Percentiles rank a stretch among this genome's conserved stretches.
phyloP scores from a whole-genome alignment of 2,797 vertebrate genomes.

The Hippocampus kuda region DNA sequence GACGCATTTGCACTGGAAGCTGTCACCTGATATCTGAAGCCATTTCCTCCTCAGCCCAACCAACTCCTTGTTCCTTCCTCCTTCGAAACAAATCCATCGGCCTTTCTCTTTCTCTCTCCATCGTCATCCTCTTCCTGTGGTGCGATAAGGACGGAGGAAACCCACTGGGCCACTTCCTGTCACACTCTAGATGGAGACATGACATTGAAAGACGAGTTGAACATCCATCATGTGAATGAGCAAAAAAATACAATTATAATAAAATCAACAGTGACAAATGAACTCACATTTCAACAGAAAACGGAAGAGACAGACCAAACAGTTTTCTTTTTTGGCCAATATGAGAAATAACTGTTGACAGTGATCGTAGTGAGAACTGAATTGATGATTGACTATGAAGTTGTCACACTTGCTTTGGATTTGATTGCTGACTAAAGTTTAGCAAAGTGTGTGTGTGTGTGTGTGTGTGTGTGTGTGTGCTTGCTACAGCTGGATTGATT shows the following conservation, averaged over 20 bases:
- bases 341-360: neutral
- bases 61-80: neutral
- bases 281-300: neutral
- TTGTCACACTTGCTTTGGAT: neutral
- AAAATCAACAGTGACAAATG: neutral
- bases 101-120: neutral
- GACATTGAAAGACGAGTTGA: neutral
- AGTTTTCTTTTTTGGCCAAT: too few relatives aligned
- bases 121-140: constrained; percentile 7
- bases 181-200: neutral
- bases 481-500: constrained; percentile 71
- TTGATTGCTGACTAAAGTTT: neutral
- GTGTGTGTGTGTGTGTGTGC: neutral
- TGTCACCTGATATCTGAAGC: neutral
- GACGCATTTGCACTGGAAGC: neutral
- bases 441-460: neutral
- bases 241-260: neutral
- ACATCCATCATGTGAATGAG: neutral
- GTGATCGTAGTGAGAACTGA: neutral
- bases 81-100: neutral
- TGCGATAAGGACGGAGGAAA: constrained; percentile 6
- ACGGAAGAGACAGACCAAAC: too few relatives aligned
- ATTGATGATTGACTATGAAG: neutral
- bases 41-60: neutral
- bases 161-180: neutral